Base-by-base conservation (phyloP, 1,140 invertebrate species). In the Oncopodura yosiiana region DNA sequence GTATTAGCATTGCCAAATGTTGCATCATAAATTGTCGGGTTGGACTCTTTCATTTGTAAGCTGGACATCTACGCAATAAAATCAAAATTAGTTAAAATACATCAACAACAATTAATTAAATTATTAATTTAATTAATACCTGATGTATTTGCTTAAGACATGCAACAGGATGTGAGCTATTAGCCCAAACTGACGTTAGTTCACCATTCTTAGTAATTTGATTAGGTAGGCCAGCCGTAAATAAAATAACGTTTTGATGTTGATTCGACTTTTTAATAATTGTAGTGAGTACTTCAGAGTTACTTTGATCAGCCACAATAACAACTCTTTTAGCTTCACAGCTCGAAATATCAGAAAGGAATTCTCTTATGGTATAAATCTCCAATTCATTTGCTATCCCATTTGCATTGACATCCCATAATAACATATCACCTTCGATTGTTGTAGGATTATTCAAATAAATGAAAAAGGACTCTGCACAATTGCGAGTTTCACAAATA, bases 391-490 rank as follows among this genome's bases (percentile, higher is more conserved):
- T 67, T 11, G 66, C 67, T 66, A 72, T 59, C 57, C 75, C 76
- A 65, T 78, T 71, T 3, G 66, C 58, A 54, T 77, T 69, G 29
- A 69, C 50, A 63, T 78, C 77, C 76, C 77, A 78, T 0, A 78
- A 68, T 1, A 76, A 63, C 14, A 67, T 66, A 6, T 71, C 68
- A 4, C 76, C 76, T 51, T 77, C 74, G 23, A 64, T 68, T 41
- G 65, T 67, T 0, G 74, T 66, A 0, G 75, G 75, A 52, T 71
- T 74, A 54, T 74, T 74, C 42, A 78, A 50, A 56, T 77, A 78
- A 12, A 78, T 49, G 19, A 77, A 69, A 2, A 78, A 64, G 1
- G 74, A 70, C 59, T 78, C 75, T 0, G 72, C 73, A 49, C 77
- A 78, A 48, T 73, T 71, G 0, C 68, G 54, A 1, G 68, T 66